Percentiles rank a stretch among this genome's conserved stretches.
Evolutionary conservation across 2,888 invertebrate species (phyloP).

Genomic region (Thymelicus acteon): DNA sequence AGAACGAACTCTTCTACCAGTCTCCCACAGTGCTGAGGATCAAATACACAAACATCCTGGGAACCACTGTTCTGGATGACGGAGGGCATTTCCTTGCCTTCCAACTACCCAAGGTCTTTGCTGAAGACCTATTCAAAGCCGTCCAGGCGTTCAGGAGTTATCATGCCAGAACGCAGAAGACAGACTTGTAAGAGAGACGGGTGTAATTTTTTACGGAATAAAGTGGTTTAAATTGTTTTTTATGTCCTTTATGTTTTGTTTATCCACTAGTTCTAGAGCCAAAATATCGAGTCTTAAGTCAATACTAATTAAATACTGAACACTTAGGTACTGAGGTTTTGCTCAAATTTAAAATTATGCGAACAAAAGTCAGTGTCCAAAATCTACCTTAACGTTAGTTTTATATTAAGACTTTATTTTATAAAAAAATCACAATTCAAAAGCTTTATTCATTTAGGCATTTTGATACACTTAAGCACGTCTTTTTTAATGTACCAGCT

Average conservation of each 20-base stretch:
- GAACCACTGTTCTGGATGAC: slow-evolving; percentile 82
- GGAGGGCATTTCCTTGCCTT: slow-evolving; percentile 95
- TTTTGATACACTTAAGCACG: too few relatives aligned
- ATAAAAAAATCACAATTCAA: too few relatives aligned
- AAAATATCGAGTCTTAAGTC: too few relatives aligned
- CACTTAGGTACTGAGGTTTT: too few relatives aligned
- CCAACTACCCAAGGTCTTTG: slow-evolving; percentile 88
- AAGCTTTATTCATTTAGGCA: too few relatives aligned
- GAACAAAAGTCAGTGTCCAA: too few relatives aligned
- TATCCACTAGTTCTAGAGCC: too few relatives aligned
- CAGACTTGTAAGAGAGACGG: slow-evolving; percentile 8
- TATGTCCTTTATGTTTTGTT: background rate
- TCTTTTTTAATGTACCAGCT: too few relatives aligned
- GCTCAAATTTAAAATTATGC: too few relatives aligned
- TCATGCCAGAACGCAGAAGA: slow-evolving; percentile 31
- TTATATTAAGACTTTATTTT: too few relatives aligned
- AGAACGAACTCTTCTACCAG: slow-evolving; percentile 87
- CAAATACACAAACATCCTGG: slow-evolving; percentile 87
- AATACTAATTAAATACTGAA: too few relatives aligned
- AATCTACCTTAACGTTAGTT: too few relatives aligned
- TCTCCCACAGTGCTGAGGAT: slow-evolving; percentile 84
- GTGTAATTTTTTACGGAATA: background rate
- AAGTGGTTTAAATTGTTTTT: background rate
- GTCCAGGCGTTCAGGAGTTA: slow-evolving; percentile 54
- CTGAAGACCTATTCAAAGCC: slow-evolving; percentile 85